These are phyloP conservation scores for Nycticryphes semicollaris DNA, from an alignment of 2,113 vertebrate species.

Conservation along the genomic window DNA sequence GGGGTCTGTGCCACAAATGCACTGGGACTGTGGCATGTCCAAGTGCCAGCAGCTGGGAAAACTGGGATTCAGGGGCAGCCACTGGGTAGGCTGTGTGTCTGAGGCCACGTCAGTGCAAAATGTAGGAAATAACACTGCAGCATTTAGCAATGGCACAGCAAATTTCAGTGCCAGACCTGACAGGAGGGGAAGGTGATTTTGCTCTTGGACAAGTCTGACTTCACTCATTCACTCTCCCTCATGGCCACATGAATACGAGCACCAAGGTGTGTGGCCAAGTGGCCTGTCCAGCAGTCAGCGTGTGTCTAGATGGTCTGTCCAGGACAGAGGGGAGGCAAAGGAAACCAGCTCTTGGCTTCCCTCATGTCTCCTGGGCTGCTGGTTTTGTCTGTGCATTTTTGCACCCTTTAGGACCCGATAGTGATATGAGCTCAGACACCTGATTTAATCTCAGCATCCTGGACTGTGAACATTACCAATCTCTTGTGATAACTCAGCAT, in stretches of 20 bases:
- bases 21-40: background rate
- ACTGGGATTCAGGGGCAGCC: background rate
- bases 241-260: rapidly evolving
- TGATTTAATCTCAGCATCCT: background rate
- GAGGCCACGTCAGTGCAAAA: background rate
- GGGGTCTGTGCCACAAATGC: background rate
- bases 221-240: background rate
- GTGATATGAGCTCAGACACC: background rate
- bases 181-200: background rate
- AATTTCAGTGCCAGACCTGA: background rate
- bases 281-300: background rate
- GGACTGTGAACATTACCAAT: rapidly evolving
- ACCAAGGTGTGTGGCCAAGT: background rate
- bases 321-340: background rate
- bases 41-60: background rate
- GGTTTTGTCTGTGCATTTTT: background rate
- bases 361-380: background rate
- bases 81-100: background rate
- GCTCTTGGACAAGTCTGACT: background rate
- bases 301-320: background rate
- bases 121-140: background rate
- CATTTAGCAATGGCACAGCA: background rate
- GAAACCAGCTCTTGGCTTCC: background rate
- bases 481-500: background rate
- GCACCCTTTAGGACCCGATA: background rate